These are phyloP conservation scores for Sepioteuthis lessoniana DNA, from an alignment of 2,888 invertebrate species.

Conservation along the genomic window DNA sequence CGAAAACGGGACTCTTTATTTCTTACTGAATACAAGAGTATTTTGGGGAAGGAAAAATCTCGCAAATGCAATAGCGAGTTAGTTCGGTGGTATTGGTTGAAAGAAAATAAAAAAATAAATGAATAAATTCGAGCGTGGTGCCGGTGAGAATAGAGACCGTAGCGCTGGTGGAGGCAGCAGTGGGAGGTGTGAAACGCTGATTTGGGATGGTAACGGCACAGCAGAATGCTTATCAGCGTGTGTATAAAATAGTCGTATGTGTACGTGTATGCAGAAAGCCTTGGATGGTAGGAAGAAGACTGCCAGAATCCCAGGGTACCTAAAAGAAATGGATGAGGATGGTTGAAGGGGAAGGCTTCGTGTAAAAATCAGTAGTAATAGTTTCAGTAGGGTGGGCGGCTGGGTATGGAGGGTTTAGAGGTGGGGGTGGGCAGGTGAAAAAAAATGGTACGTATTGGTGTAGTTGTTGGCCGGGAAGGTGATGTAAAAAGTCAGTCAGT, in stretches of 20 bases:
- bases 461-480: neutral
- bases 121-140: too few species aligned
- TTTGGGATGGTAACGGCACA: neutral
- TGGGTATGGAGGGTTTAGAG: neutral
- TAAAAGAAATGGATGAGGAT: neutral
- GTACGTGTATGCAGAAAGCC: neutral
- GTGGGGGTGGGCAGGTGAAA: neutral
- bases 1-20: constrained; percentile 47
- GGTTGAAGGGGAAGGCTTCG: neutral
- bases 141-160: neutral
- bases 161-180: neutral
- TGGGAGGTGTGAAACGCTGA: neutral
- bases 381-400: neutral
- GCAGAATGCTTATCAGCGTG: neutral
- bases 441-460: neutral
- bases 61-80: neutral
- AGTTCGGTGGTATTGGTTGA: neutral
- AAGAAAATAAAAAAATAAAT: neutral
- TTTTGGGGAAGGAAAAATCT: neutral
- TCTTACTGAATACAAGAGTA: neutral
- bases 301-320: neutral
- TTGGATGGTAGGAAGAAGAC: neutral
- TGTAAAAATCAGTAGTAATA: neutral
- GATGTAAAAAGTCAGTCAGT: neutral
- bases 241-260: neutral